Conservation (phyloP, 2,888 invertebrate genomes). For the Dascillus cervinus region DNA sequence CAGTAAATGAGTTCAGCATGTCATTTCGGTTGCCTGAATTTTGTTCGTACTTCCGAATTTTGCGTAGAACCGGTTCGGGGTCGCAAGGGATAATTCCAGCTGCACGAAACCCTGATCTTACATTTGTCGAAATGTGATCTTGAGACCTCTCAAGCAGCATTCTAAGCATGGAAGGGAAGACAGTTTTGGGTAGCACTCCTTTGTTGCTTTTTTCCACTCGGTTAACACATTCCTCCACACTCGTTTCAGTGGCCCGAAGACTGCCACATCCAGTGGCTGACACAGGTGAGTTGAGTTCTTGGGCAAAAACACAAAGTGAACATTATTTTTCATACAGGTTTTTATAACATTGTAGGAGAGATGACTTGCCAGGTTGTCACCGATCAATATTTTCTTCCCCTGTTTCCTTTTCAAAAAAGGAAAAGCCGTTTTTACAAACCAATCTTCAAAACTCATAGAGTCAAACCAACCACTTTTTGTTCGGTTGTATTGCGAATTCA, state of each 20-base stretch:
- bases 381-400: slow-evolving; percentile 27
- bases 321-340: slow-evolving; percentile 26
- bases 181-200: slow-evolving; percentile 11
- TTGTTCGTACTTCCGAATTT: slow-evolving; percentile 3
- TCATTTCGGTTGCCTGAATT: slow-evolving; percentile 2
- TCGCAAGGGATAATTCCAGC: slow-evolving; percentile 9
- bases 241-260: slow-evolving; percentile 21
- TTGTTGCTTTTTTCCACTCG: slow-evolving; percentile 17
- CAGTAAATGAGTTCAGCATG: slow-evolving; percentile 3
- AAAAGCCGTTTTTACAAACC: slow-evolving; percentile 20
- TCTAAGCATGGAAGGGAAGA: slow-evolving; percentile 12
- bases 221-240: slow-evolving; percentile 19
- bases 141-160: slow-evolving; percentile 2
- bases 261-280: slow-evolving; percentile 25
- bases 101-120: slow-evolving; percentile 9
- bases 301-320: slow-evolving; percentile 25
- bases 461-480: slow-evolving; percentile 29
- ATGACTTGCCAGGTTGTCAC: slow-evolving; percentile 29
- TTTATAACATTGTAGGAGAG: slow-evolving; percentile 20
- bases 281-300: slow-evolving; percentile 21
- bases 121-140: slow-evolving; percentile 5
- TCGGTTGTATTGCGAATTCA: slow-evolving; percentile 23
- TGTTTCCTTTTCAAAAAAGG: slow-evolving; percentile 19
- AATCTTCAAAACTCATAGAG: slow-evolving; percentile 17
- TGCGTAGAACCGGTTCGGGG: slow-evolving; percentile 6